Percentiles rank a stretch among this genome's conserved stretches.
phyloP scores from a whole-genome alignment of 2,113 vertebrate species.

The Melanotaenia duboulayi region DNA sequence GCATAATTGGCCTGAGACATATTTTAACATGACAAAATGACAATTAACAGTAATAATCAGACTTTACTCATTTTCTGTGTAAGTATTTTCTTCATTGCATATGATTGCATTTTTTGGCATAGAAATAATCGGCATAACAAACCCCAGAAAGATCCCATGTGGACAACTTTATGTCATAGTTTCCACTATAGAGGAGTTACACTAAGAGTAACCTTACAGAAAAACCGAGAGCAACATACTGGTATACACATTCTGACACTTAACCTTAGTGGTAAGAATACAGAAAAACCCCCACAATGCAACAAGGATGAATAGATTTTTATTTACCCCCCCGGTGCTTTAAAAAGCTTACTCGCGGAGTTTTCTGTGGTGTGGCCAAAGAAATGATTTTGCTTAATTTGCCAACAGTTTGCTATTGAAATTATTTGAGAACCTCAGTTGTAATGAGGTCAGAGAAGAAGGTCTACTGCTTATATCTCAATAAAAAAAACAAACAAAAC shows the following conservation, averaged over 20 bases:
- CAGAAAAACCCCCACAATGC: background rate
- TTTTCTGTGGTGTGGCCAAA: too few species aligned
- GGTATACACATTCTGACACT: background rate
- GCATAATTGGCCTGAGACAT: background rate
- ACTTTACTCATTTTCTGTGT: background rate
- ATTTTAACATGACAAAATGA: conserved; percentile 14
- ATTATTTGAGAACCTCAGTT: background rate
- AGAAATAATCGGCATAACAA: background rate
- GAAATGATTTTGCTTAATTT: too few species aligned
- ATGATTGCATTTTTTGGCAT: background rate
- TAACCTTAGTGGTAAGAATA: background rate
- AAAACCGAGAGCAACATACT: conserved; percentile 11
- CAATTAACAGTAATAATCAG: conserved; percentile 9
- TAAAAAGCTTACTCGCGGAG: background rate
- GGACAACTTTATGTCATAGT: background rate
- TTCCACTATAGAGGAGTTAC: background rate
- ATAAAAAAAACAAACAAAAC: background rate
- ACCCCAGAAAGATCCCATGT: conserved; percentile 3
- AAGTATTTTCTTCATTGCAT: conserved; percentile 10
- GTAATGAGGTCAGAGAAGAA: background rate
- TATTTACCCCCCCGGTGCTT: background rate
- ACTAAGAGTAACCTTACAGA: conserved; percentile 2
- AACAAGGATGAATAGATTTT: background rate
- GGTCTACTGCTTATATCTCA: background rate
- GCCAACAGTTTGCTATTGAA: background rate